phyloP scores from a whole-genome alignment of 2,888 invertebrate species.

The Drosophila planitibia region DNA sequence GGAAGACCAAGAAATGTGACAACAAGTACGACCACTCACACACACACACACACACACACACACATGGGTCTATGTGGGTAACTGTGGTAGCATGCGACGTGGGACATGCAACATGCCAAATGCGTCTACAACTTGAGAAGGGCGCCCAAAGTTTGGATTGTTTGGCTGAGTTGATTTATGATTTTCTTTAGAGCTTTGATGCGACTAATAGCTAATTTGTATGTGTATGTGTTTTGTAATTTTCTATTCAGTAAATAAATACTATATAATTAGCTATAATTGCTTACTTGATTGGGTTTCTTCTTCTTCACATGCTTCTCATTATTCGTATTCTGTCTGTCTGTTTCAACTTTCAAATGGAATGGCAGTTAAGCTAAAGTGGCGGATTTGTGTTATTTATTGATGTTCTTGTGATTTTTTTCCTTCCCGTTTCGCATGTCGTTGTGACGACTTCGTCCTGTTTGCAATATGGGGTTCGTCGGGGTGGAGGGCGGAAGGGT shows the following conservation, averaged over 20 bases:
- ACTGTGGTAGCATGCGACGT: constrained; percentile 11
- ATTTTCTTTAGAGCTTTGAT: constrained; percentile 3
- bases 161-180: constrained; percentile 3
- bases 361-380: constrained; percentile 43
- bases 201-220: constrained; percentile 15
- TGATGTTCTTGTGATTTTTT: constrained; percentile 49
- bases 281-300: constrained; percentile 41
- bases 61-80: not conserved
- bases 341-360: constrained; percentile 27
- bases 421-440: constrained; percentile 50
- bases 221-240: not conserved
- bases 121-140: constrained; percentile 28
- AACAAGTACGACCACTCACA: constrained; percentile 36
- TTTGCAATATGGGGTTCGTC: not conserved
- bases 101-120: constrained; percentile 7
- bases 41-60: not conserved
- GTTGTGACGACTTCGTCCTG: constrained; percentile 40
- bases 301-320: constrained; percentile 9
- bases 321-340: constrained; percentile 3
- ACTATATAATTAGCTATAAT: not conserved
- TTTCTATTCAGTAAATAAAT: not conserved
- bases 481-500: not conserved
- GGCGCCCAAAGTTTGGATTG: constrained; percentile 36
- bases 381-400: constrained; percentile 28
- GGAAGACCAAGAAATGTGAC: constrained; percentile 75